Conservation (phyloP, 2,888 invertebrate genomes). For the Tortrix viridana region DNA sequence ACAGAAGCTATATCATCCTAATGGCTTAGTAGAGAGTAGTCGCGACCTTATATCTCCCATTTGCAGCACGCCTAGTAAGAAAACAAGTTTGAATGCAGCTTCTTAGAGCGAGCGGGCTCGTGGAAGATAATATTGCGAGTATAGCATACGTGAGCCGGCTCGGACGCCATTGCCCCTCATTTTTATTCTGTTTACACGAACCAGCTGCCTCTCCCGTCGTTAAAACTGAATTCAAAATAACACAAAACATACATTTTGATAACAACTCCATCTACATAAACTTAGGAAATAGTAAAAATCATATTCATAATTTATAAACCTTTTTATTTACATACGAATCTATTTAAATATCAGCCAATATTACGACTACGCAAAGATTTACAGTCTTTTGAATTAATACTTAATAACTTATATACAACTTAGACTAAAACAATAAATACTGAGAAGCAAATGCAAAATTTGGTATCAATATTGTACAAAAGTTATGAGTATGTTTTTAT, state of each 20-base stretch:
- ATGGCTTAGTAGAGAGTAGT: too few relatives aligned
- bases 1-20: too few relatives aligned
- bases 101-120: constrained; percentile 29
- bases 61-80: constrained; percentile 27
- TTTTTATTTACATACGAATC: constrained; percentile 74
- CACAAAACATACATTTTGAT: constrained; percentile 66
- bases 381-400: constrained; percentile 84
- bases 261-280: constrained; percentile 51
- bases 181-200: constrained; percentile 74
- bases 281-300: constrained; percentile 43
- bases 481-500: constrained; percentile 72
- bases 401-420: constrained; percentile 69
- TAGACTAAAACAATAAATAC: constrained; percentile 76
- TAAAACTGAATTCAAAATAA: constrained; percentile 73
- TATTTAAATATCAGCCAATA: constrained; percentile 82
- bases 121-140: constrained; percentile 53
- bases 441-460: constrained; percentile 81
- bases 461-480: constrained; percentile 84
- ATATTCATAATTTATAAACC: constrained; percentile 70
- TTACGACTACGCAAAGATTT: constrained; percentile 81
- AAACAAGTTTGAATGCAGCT: constrained; percentile 34
- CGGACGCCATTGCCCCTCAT: constrained; percentile 60
- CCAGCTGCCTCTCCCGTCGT: constrained; percentile 73
- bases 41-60: constrained; percentile 19
- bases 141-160: constrained; percentile 50